Evolutionary conservation across 2,888 invertebrate species (phyloP).

Genomic region (Chrysolina haemoptera): DNA sequence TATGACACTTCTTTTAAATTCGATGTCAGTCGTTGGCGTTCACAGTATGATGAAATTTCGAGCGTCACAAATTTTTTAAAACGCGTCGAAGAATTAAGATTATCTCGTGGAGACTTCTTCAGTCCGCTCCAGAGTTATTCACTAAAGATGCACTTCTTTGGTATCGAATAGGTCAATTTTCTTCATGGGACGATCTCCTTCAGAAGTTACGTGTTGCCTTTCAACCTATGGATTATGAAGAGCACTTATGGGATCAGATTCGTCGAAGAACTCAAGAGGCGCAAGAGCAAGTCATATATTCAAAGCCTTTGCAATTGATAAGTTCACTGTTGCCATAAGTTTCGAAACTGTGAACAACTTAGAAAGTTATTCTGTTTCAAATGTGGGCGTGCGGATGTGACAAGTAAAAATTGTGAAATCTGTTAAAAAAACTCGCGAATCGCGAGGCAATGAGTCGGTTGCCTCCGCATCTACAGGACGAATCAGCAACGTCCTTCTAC

Average conservation of each 20-base stretch:
- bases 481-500: too few species aligned
- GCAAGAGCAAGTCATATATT: not conserved
- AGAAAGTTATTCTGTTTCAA: too few species aligned
- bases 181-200: constrained; percentile 31
- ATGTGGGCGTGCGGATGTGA: too few species aligned
- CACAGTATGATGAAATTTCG: too few species aligned
- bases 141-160: constrained; percentile 31
- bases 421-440: not conserved
- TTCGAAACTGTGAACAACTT: constrained; percentile 9
- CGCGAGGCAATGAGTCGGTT: not conserved
- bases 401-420: not conserved
- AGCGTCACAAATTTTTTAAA: constrained; percentile 23
- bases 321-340: not conserved
- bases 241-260: constrained; percentile 32
- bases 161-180: constrained; percentile 28
- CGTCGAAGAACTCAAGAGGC: constrained; percentile 33
- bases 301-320: constrained; percentile 23
- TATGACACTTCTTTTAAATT: not conserved
- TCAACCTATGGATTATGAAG: constrained; percentile 33
- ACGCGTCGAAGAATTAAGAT: constrained; percentile 28
- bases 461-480: not conserved
- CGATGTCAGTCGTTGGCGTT: constrained; percentile 1
- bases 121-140: constrained; percentile 31
- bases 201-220: not conserved
- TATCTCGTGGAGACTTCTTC: constrained; percentile 24